A percentile compares a stretch with the other conserved stretches of the same genome.
Conservation (phyloP, 23 tunicate species). For the Trididemnum nubilum region DNA sequence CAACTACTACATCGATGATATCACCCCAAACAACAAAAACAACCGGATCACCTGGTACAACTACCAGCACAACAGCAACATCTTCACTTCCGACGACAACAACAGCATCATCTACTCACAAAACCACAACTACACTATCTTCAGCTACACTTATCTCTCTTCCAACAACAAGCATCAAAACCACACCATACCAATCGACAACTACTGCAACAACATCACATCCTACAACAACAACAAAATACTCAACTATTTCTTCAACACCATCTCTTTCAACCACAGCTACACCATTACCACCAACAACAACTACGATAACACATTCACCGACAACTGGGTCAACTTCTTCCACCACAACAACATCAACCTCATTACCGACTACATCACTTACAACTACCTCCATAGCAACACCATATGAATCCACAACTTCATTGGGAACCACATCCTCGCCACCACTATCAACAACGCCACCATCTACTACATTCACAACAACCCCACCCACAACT, state of each 20-base stretch:
- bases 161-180: no score
- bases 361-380: not conserved
- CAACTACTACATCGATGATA: no score
- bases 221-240: not conserved
- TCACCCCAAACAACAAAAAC: no score
- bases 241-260: conserved; percentile 4
- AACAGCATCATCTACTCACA: no score
- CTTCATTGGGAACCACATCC: not conserved
- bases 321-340: not conserved
- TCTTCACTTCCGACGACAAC: no score
- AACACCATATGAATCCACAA: not conserved
- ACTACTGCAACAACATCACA: not conserved
- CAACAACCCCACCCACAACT: not conserved
- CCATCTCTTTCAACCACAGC: not conserved
- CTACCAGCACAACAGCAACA: no score
- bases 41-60: no score
- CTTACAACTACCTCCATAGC: not conserved
- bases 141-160: no score
- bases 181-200: no score
- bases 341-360: conserved; percentile 6
- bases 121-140: no score
- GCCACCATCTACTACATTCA: not conserved
- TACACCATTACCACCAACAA: not conserved
- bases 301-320: no score
- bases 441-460: no score